A percentile compares a stretch with the other conserved stretches of the same genome.
Conservation (phyloP, 2,113 vertebrate species). For the Prunella fulvescens region DNA sequence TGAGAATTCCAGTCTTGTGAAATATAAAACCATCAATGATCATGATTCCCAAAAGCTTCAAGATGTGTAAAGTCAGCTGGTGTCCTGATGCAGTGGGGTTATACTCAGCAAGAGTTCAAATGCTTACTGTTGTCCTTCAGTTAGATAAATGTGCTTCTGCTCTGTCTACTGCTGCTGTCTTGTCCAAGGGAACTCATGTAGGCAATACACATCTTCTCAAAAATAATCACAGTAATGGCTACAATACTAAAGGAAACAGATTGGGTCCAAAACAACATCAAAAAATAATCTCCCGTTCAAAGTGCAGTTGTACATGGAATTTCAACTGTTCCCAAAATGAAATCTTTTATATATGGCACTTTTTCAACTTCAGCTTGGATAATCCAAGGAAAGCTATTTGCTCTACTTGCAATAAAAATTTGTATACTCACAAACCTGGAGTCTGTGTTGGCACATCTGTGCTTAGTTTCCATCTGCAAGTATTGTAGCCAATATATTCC, state of each 20-base stretch:
- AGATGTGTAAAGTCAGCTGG: neutral
- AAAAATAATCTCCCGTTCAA: neutral
- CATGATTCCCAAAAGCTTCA: neutral
- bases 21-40: neutral
- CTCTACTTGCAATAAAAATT: neutral
- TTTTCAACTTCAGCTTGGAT: neutral
- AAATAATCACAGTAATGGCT: neutral
- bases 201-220: neutral
- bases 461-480: neutral
- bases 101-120: neutral
- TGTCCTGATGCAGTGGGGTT: rapidly evolving
- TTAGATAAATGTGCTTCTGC: neutral
- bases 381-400: neutral
- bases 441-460: neutral
- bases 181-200: neutral
- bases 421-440: neutral
- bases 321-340: neutral
- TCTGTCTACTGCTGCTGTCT: neutral
- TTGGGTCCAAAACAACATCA: neutral
- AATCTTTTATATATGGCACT: neutral
- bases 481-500: neutral
- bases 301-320: neutral
- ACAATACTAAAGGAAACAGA: neutral
- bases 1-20: neutral
- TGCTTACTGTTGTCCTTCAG: neutral